phyloP scores from a whole-genome alignment of 2,113 vertebrate genomes.

The rabbit (Oryctolagus cuniculus) region DNA sequence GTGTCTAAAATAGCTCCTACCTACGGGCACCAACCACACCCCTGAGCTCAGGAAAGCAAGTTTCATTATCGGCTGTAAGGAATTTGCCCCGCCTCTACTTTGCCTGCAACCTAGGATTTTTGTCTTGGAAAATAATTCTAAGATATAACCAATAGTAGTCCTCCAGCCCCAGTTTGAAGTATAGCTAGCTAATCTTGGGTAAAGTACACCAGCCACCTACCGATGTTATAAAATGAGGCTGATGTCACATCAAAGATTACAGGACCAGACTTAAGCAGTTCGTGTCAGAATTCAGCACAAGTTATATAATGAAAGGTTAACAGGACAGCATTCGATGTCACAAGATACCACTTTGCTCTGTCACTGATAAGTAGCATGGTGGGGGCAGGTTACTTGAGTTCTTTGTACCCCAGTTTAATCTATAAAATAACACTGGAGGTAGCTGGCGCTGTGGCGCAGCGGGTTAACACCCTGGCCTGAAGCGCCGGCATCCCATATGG shows the following conservation, averaged over 20 bases:
- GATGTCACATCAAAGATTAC: background rate
- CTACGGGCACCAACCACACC: background rate
- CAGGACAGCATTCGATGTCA: background rate
- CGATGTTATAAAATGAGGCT: background rate
- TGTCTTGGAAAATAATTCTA: background rate
- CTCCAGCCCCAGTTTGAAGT: background rate
- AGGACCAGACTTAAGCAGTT: background rate
- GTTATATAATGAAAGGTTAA: background rate
- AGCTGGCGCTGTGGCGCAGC: too few species aligned
- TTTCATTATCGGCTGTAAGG: background rate
- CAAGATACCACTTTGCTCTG: background rate
- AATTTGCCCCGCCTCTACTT: background rate
- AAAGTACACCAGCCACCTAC: background rate
- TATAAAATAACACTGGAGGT: background rate
- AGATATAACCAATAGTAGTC: background rate
- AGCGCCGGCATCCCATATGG: too few species aligned
- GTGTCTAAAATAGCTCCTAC: background rate
- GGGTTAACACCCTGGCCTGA: too few species aligned
- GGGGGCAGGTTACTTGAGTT: background rate
- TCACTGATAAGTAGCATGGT: background rate
- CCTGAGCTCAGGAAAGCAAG: background rate
- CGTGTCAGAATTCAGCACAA: background rate
- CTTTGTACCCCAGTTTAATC: slow-evolving; percentile 31
- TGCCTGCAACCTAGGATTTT: background rate
- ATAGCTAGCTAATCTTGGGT: background rate